Conservation (phyloP, 1,140 invertebrate genomes). For the Ptiloglossa arizonensis region DNA sequence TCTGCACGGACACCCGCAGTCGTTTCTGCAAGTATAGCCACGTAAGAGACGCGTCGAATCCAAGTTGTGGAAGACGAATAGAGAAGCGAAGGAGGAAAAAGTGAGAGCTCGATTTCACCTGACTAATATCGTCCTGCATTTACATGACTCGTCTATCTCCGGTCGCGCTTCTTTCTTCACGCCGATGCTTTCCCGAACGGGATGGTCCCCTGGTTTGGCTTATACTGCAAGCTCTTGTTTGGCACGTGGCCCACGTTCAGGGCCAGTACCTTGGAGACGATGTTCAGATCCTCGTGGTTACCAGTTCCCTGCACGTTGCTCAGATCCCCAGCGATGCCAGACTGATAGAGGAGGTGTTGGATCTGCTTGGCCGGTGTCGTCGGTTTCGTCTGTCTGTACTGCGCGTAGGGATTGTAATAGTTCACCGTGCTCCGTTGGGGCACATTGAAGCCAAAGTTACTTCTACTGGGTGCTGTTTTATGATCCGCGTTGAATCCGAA, state of each 20-base stretch:
- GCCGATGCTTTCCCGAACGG: conserved; percentile 41
- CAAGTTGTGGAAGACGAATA: neutral
- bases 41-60: neutral
- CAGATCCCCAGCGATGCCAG: conserved; percentile 82
- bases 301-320: conserved; percentile 71
- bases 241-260: conserved; percentile 85
- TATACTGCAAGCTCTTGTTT: conserved; percentile 52
- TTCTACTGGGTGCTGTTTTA: conserved; percentile 57
- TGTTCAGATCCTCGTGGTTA: conserved; percentile 88
- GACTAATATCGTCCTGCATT: conserved; percentile 67
- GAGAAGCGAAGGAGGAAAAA: conserved; percentile 19
- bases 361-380: conserved; percentile 84
- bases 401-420: conserved; percentile 67
- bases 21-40: neutral
- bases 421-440: conserved; percentile 49
- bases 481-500: conserved; percentile 82
- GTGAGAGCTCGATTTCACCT: conserved; percentile 66
- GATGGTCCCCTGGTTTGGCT: conserved; percentile 38
- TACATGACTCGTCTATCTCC: conserved; percentile 59
- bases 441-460: conserved; percentile 63
- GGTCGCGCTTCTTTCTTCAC: conserved; percentile 43
- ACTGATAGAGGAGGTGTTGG: conserved; percentile 85
- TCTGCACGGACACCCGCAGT: neutral
- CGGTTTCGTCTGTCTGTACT: conserved; percentile 62
- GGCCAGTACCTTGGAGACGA: conserved; percentile 90